These are phyloP conservation scores for Rhopilema esculentum DNA, from an alignment of 30 jellyfish, hydroid and myxozoan genomes.

Conservation along the genomic window DNA sequence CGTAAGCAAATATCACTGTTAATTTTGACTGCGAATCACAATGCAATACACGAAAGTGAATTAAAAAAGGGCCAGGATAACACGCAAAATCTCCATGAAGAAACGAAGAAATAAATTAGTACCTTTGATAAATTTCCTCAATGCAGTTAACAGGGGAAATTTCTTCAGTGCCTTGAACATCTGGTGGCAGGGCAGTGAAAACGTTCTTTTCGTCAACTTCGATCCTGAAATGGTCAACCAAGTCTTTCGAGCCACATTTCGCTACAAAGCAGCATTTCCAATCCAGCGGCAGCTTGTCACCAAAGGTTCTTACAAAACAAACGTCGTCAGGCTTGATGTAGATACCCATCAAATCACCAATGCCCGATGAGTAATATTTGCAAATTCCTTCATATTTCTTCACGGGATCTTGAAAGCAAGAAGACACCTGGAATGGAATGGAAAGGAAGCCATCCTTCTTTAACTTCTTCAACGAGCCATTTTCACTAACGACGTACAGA, in stretches of 20 bases:
- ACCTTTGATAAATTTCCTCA: constrained; percentile 50
- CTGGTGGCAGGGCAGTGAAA: constrained; percentile 29
- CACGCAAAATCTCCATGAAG: neutral
- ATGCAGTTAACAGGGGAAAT: constrained; percentile 4
- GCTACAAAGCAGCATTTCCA: constrained; percentile 43
- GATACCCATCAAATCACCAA: constrained; percentile 23
- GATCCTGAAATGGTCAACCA: constrained; percentile 18
- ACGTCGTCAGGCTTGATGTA: constrained; percentile 45
- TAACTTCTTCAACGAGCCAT: constrained; percentile 9
- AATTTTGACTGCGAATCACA: no score
- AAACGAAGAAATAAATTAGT: neutral
- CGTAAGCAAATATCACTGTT: no score
- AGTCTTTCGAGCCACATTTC: constrained; percentile 5
- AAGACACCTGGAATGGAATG: constrained; percentile 41
- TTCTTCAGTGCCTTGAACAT: constrained; percentile 1
- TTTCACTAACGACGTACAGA: constrained; percentile 36
- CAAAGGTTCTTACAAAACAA: constrained; percentile 8
- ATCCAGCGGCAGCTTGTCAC: constrained; percentile 20
- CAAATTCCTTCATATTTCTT: constrained; percentile 17
- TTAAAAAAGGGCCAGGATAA: no score
- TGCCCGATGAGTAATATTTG: constrained; percentile 6
- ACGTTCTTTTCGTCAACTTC: constrained; percentile 18
- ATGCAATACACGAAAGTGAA: no score
- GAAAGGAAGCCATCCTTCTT: constrained; percentile 23
- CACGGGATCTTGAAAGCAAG: constrained; percentile 26